Base-by-base conservation (phyloP, 2,888 invertebrate species). In the Nezara viridula region DNA sequence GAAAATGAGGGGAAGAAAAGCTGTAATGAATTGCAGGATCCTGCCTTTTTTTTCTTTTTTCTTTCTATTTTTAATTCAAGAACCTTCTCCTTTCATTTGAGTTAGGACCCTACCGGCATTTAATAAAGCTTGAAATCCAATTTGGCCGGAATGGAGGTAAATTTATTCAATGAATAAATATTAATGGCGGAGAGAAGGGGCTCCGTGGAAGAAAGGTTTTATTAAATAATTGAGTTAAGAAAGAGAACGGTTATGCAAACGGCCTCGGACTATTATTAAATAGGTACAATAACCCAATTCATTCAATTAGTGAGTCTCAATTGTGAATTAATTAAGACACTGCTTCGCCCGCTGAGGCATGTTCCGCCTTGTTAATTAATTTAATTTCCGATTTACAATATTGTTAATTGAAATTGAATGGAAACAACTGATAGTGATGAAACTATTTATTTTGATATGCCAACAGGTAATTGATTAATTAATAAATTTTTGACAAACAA, bases 231-330 rank as follows among this genome's bases (percentile, higher is more conserved):
- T 86, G 37, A 86, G 86, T 86, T 86, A 86, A 86, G 44, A 86
- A 86, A 86, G 86, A 60, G 40, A 47, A 21, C 73, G 21, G 88
- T 88, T 88, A 88, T 88, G 88, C 88, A 88, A 88, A 88, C 88
- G 88, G 50, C 88, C 88, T 77, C 77, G 88, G 77, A 81, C 44
- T 88, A 66, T 88, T 88, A 88, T 88, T 88, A 47, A 88, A 88
- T 88, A 88, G 88, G 88, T 88, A 88, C 88, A 88, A 88, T 88
- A 88, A 88, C 88, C 86, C 88, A 88, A 77, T 88, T 88, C 73
- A 88, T 73, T 47, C 88, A 44, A 73, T 88, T 88, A 88, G 66
- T 10, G n/a, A 21, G 32, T 50, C 66, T 47, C 88, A 86, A 86
- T 52, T 86, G 52, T 86, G 55, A 37, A 60, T 55, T 86, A 86